Evolutionary conservation across 2,113 vertebrate species (phyloP), one percentile per base, ranked within the genome.

Genomic region (Podarcis muralis): DNA sequence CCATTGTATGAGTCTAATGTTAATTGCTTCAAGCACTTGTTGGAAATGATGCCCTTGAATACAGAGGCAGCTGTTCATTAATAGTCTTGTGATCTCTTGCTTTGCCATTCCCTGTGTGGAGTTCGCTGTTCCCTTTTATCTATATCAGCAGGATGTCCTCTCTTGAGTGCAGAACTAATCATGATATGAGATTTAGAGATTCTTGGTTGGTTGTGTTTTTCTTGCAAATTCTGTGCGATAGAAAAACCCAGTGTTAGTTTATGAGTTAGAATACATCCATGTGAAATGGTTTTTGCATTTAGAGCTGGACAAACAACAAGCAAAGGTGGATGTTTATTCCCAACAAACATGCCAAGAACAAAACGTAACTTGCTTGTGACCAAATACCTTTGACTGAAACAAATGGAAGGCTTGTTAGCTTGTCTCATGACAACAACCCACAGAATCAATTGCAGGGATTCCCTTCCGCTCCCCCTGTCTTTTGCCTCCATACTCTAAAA

Each of bases 171-270:
- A 59, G 69, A 72, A 25, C 6, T 81, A 86, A 83, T 32, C n/a
- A 48, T 6, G 90, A 79, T 62, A 48, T 89, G 40, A 8, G 18
- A 37, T 90, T 83, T 30, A 88, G 81, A 71, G 59, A 23, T 92
- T 82, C 9, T 35, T 71, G 22, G 27, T 59, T 77, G 82, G 22
- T 78, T 16, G 88, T 86, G 7, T 81, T 74, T 18, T 18, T 6
- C 89, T 30, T n/a, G 8, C 69, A 13, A 22, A 18, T 81, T 90
- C 20, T n/a, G 18, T 9, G 66, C 74, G 1, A 85, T 15, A 77
- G 48, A n/a, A 86, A 81, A 1, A 90, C 11, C 11, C 27, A 78
- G 83, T 76, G 79, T 32, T 0, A 13, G 7, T 69, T 66, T 25
- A 22, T 4, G 35, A 83, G 1, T 69, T 48, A 48, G 69, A 6